Evolutionary conservation across 2,888 invertebrate genomes (phyloP).

Genomic region (Rutpela maculata): DNA sequence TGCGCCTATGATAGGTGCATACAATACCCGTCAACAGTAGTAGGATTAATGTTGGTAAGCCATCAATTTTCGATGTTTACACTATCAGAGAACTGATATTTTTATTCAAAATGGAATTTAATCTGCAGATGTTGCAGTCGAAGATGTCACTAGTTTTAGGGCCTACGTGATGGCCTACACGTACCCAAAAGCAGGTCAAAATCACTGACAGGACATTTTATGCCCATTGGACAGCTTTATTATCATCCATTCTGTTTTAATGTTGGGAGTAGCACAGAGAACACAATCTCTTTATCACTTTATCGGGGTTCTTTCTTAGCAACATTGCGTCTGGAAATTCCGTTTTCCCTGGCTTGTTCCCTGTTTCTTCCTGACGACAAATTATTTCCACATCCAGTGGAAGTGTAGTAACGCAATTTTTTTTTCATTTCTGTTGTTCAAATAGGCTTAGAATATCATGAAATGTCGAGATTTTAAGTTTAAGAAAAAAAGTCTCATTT

Average conservation of each 20-base stretch:
- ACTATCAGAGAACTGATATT: constrained; percentile 14
- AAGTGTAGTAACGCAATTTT: no score
- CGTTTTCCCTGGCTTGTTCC: no score
- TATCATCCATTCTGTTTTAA: neutral
- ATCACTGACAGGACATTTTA: neutral
- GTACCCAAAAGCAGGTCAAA: constrained; percentile 14
- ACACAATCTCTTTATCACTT: no score
- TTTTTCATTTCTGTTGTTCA: no score
- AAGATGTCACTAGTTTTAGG: constrained; percentile 10
- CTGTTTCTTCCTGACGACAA: no score
- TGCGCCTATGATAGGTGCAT: neutral
- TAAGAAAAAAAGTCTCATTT: no score
- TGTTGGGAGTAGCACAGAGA: neutral
- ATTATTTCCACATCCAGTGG: no score
- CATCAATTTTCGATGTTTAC: constrained; percentile 27
- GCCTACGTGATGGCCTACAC: constrained; percentile 8
- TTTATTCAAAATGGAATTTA: constrained; percentile 15
- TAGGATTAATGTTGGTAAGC: constrained; percentile 9
- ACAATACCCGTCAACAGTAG: constrained; percentile 8
- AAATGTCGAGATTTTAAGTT: no score
- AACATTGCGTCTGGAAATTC: no score
- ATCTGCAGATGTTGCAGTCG: constrained; percentile 10
- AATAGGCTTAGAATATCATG: no score
- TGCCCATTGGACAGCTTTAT: neutral
- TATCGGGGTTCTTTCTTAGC: no score